These are phyloP conservation scores for Pseudomyrmex gracilis DNA, from an alignment of 1,140 invertebrate species.

Conservation along the genomic window DNA sequence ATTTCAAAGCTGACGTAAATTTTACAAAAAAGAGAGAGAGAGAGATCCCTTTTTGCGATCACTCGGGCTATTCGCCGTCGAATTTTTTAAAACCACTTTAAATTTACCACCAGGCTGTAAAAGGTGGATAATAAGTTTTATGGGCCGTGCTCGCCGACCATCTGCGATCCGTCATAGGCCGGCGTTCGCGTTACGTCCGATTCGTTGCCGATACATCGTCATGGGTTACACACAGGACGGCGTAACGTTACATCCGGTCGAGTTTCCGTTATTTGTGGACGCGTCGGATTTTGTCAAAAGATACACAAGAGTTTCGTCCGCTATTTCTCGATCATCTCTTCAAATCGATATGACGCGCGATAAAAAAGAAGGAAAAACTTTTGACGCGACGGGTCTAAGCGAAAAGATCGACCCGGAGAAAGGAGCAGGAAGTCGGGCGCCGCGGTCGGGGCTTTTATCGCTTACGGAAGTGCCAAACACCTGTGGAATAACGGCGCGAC, in stretches of 20 bases:
- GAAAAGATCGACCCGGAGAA: conserved; percentile 80
- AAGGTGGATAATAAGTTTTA: conserved; percentile 80
- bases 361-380: conserved; percentile 1
- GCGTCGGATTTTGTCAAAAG: neutral
- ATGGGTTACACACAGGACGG: conserved; percentile 49
- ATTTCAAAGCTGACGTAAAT: conserved; percentile 69
- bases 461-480: conserved; percentile 86
- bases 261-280: conserved; percentile 53
- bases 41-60: conserved; percentile 58
- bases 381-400: conserved; percentile 33
- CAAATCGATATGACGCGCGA: conserved; percentile 35
- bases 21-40: conserved; percentile 47
- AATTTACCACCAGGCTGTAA: conserved; percentile 77
- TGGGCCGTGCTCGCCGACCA: conserved; percentile 76
- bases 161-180: conserved; percentile 76
- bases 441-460: conserved; percentile 83
- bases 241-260: conserved; percentile 50
- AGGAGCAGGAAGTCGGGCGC: conserved; percentile 74
- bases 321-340: conserved; percentile 8
- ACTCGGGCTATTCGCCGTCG: conserved; percentile 64
- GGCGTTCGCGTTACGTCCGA: conserved; percentile 61
- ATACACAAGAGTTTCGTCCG: conserved; percentile 44
- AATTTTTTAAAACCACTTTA: conserved; percentile 77
- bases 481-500: conserved; percentile 85
- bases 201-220: conserved; percentile 64